These are phyloP conservation scores for Indicator maculatus DNA, from an alignment of 2,113 vertebrate species.

Conservation along the genomic window DNA sequence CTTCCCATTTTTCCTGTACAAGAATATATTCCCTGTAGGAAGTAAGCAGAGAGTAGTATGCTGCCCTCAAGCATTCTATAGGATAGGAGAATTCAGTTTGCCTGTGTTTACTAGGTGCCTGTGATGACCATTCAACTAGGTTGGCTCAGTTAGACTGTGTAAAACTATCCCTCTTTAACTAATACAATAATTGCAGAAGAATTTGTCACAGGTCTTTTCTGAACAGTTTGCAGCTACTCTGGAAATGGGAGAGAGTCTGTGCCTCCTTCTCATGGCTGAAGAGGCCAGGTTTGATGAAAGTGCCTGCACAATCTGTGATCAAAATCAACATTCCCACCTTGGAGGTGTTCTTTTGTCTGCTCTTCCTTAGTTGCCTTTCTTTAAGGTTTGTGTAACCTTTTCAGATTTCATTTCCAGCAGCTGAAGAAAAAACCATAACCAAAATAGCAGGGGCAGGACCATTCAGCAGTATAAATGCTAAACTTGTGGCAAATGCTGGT, in stretches of 20 bases:
- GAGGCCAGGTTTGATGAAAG: not conserved
- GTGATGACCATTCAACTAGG: not conserved
- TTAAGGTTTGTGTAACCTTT: not conserved
- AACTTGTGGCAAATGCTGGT: not conserved
- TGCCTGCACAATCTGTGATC: not conserved
- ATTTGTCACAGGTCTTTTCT: not conserved
- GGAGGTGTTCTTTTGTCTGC: not conserved
- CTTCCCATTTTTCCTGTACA: not conserved
- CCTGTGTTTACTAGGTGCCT: not conserved
- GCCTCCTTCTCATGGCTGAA: not conserved
- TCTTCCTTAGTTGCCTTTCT: not conserved
- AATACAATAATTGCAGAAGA: not conserved
- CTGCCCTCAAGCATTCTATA: not conserved
- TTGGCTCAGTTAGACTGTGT: not conserved
- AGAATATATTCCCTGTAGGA: not conserved
- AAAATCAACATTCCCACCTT: accelerated
- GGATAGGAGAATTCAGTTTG: not conserved
- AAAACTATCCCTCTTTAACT: not conserved
- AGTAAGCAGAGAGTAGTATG: not conserved
- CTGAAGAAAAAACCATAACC: not conserved
- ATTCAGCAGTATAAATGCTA: not conserved
- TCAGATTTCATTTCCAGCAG: not conserved
- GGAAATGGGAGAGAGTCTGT: not conserved
- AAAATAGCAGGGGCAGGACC: not conserved
- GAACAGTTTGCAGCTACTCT: not conserved